Conservation (phyloP, 1,140 invertebrate species). For the Lasioglossum baleicum region DNA sequence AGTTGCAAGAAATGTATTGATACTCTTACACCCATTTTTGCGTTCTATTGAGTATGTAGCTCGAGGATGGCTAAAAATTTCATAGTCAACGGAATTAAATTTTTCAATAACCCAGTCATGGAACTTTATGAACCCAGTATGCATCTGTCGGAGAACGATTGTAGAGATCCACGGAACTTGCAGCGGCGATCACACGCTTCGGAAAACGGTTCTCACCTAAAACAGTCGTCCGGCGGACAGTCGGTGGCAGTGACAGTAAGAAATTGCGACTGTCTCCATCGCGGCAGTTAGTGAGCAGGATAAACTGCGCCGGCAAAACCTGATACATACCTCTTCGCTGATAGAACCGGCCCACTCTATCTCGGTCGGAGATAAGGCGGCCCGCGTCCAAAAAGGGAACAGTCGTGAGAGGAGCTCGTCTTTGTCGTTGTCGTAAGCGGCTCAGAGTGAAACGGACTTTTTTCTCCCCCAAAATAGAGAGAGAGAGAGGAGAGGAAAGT, state of each 20-base stretch:
- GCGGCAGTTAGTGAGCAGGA: constrained; percentile 14
- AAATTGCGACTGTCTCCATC: constrained; percentile 35
- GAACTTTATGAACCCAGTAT: too few relatives aligned
- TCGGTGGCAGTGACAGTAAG: constrained; percentile 25
- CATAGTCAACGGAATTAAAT: too few relatives aligned
- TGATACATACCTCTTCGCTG: constrained; percentile 51
- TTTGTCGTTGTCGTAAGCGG: constrained; percentile 45
- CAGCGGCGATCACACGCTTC: too few relatives aligned
- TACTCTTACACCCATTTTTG: too few relatives aligned
- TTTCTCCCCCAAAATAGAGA: constrained; percentile 5
- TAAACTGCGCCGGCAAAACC: constrained; percentile 56
- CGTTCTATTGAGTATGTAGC: too few relatives aligned
- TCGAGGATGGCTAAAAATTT: too few relatives aligned
- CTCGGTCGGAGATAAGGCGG: constrained; percentile 46
- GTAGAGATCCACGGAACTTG: too few relatives aligned
- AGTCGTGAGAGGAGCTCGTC: constrained; percentile 5
- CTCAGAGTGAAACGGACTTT: constrained; percentile 46
- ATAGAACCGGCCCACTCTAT: constrained; percentile 38
- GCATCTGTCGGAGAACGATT: too few relatives aligned
- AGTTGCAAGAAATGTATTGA: too few relatives aligned
- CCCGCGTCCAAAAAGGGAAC: constrained; percentile 32
- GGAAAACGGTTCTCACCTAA: not conserved
- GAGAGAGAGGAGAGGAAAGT: constrained; percentile 16
- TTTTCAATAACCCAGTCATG: too few relatives aligned
- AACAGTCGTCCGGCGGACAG: not conserved